Conservation (phyloP, 2,888 invertebrate species). For the Protophormia terraenovae region DNA sequence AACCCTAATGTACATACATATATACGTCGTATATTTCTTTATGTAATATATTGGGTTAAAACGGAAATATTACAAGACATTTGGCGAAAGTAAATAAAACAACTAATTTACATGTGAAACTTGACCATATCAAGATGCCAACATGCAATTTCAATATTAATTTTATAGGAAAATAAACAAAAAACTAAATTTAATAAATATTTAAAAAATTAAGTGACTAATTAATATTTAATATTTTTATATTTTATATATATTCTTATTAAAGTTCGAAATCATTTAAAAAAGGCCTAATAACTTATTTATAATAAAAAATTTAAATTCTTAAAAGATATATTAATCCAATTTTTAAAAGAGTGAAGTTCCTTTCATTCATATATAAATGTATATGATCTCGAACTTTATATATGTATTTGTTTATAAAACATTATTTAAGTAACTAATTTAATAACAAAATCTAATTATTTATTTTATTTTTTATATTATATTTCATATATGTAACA, state of each 20-base stretch:
- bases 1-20: not conserved
- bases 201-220: not conserved
- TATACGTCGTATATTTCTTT: no score
- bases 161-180: not conserved
- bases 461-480: slow-evolving; percentile 27
- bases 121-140: slow-evolving; percentile 50
- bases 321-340: no score
- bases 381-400: no score
- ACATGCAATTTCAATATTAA: slow-evolving; percentile 55
- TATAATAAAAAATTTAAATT: no score
- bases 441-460: slow-evolving; percentile 11
- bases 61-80: slow-evolving; percentile 63
- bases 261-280: no score
- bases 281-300: no score
- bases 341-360: no score
- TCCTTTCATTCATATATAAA: not conserved
- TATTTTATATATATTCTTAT: not conserved
- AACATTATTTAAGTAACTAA: slow-evolving; percentile 16
- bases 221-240: not conserved
- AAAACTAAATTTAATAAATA: not conserved
- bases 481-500: slow-evolving; percentile 56
- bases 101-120: slow-evolving; percentile 49
- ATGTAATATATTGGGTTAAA: slow-evolving; percentile 10
- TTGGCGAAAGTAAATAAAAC: slow-evolving; percentile 65
- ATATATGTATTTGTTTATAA: no score